Percentiles rank a stretch among this genome's conserved stretches.
phyloP scores from a whole-genome alignment of 2,888 invertebrate genomes.

The Blera fallax region DNA sequence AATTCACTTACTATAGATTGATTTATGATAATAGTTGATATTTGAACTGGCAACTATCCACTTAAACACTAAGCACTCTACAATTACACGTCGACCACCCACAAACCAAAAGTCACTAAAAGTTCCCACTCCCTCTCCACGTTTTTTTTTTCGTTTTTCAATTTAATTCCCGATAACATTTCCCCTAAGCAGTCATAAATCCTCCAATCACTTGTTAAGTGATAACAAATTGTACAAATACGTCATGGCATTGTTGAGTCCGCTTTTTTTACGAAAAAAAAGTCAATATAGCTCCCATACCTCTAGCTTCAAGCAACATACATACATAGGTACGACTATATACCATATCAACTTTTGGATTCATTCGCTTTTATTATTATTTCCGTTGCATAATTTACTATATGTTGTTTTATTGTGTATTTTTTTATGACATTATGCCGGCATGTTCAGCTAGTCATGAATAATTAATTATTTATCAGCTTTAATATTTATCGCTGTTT shows the following conservation, averaged over 20 bases:
- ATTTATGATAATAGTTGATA: no score
- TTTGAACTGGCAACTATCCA: no score
- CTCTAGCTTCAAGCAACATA: no score
- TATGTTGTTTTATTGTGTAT: constrained; percentile 13
- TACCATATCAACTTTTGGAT: background rate
- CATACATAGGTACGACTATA: no score
- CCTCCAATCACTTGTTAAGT: constrained; percentile 30
- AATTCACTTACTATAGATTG: no score
- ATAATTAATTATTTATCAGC: constrained; percentile 21
- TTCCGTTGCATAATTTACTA: constrained; percentile 25
- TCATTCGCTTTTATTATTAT: background rate
- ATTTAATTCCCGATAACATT: constrained; percentile 11
- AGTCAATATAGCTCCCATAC: no score
- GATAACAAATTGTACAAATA: constrained; percentile 11
- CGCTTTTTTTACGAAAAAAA: background rate
- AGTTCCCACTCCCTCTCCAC: background rate
- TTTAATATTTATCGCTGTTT: constrained; percentile 17
- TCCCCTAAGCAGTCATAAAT: constrained; percentile 2
- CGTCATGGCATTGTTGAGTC: background rate
- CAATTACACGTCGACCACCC: no score
- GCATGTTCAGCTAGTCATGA: constrained; percentile 21
- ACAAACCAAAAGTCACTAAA: background rate
- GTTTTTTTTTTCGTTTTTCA: background rate
- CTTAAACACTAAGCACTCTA: no score
- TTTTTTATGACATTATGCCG: constrained; percentile 4